Percentiles rank a stretch among this genome's conserved stretches.
Evolutionary conservation across 2,113 vertebrate species (phyloP).

Genomic region (Stegastes partitus): DNA sequence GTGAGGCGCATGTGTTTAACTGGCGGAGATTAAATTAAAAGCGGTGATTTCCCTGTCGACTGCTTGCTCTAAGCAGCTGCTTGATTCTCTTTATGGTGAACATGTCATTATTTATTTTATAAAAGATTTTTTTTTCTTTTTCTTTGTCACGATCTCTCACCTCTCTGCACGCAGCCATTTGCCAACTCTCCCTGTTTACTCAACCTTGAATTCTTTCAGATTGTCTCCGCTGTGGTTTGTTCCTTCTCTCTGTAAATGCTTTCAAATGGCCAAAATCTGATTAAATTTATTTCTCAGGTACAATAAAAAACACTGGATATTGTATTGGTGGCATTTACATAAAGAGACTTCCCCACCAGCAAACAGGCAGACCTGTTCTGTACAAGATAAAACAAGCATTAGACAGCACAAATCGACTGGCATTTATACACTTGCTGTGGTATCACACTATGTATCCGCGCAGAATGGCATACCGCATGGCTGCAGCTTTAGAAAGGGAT

Average conservation of each 20-base stretch:
- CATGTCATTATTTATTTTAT: conserved; percentile 64
- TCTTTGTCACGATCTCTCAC: conserved; percentile 37
- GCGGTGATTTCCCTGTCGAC: conserved; percentile 73
- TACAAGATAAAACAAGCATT: conserved; percentile 22
- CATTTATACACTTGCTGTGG: conserved; percentile 52
- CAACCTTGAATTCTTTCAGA: conserved; percentile 16
- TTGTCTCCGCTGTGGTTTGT: background rate
- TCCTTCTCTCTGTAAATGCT: background rate
- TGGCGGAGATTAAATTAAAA: conserved; percentile 77
- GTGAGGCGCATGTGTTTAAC: conserved; percentile 67
- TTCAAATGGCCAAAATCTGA: conserved; percentile 8
- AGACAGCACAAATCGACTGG: conserved; percentile 54
- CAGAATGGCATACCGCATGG: conserved; percentile 31
- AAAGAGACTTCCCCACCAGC: conserved; percentile 6
- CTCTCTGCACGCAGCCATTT: conserved; percentile 10
- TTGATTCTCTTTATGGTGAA: conserved; percentile 60
- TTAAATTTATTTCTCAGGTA: background rate
- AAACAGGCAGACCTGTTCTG: conserved; percentile 14
- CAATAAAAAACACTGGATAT: conserved; percentile 14
- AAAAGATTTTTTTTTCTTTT: conserved; percentile 15
- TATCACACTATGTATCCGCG: conserved; percentile 36
- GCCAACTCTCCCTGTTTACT: conserved; percentile 24
- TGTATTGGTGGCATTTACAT: conserved; percentile 1
- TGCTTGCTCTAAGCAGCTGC: conserved; percentile 67
- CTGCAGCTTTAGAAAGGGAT: conserved; percentile 63